Evolutionary conservation across 2,797 vertebrate genomes (phyloP).

Genomic region (Emys orbicularis): DNA sequence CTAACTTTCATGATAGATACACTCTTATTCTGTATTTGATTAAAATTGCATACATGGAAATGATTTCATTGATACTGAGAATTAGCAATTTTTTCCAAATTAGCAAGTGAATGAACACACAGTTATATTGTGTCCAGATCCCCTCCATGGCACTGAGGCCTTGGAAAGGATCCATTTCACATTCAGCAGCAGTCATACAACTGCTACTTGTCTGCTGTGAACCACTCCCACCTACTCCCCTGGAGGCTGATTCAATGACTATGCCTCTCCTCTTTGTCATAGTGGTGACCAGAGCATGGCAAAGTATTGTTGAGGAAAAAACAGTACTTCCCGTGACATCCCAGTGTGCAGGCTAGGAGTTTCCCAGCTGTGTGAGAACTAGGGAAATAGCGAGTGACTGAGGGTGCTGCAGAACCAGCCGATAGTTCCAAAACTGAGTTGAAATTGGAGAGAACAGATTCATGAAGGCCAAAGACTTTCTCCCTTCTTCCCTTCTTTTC

Average conservation of each 20-base stretch:
- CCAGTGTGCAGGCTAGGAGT: background rate
- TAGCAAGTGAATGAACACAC: accelerated
- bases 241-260: background rate
- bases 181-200: background rate
- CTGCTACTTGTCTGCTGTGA: accelerated
- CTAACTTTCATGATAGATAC: background rate
- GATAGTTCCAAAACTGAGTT: background rate
- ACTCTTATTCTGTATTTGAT: background rate
- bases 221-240: background rate
- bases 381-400: accelerated
- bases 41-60: background rate
- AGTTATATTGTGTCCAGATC: accelerated
- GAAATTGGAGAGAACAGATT: accelerated
- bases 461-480: background rate
- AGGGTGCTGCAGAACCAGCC: background rate
- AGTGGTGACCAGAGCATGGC: background rate
- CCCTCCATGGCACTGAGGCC: background rate
- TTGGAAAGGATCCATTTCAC: background rate
- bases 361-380: background rate
- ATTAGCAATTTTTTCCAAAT: background rate
- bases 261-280: background rate
- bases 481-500: background rate
- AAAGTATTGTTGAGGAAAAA: background rate
- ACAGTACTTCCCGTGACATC: background rate
- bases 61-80: background rate